phyloP scores from a whole-genome alignment of 2,113 vertebrate species.

The Machaerirhynchus nigripectus region DNA sequence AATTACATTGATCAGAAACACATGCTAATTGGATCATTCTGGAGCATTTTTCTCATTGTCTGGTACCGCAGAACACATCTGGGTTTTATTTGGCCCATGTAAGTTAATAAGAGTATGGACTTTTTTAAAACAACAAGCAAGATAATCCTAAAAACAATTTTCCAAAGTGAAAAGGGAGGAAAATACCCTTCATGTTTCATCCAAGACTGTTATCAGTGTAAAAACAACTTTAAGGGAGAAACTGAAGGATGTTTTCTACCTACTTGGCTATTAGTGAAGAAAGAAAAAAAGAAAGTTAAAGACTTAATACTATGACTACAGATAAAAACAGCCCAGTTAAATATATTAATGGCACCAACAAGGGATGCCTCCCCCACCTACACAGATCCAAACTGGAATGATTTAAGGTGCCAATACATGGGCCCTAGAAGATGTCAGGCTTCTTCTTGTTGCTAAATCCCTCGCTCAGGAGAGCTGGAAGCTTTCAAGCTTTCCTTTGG shows the following conservation, averaged over 20 bases:
- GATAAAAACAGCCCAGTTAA: not conserved
- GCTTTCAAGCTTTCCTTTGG: slow-evolving; percentile 25
- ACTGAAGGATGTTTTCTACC: not conserved
- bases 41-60: slow-evolving; percentile 65
- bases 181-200: not conserved
- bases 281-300: not conserved
- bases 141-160: slow-evolving; percentile 57
- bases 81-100: slow-evolving; percentile 69
- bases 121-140: slow-evolving; percentile 58
- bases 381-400: not conserved
- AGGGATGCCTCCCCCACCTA: not conserved
- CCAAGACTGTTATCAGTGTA: not conserved
- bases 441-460: not conserved
- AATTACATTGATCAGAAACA: slow-evolving; percentile 71
- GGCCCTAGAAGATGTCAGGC: not conserved
- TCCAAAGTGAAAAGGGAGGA: slow-evolving; percentile 13
- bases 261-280: not conserved
- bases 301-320: not conserved
- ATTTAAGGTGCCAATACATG: not conserved
- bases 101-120: slow-evolving; percentile 56
- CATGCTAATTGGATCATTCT: slow-evolving; percentile 61
- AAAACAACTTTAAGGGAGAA: not conserved
- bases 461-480: slow-evolving; percentile 20
- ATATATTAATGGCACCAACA: not conserved
- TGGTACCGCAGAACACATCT: slow-evolving; percentile 64